Percentiles rank a stretch among this genome's conserved stretches.
Evolutionary conservation across 2,797 vertebrate species (phyloP).

Genomic region (Natrix natrix): DNA sequence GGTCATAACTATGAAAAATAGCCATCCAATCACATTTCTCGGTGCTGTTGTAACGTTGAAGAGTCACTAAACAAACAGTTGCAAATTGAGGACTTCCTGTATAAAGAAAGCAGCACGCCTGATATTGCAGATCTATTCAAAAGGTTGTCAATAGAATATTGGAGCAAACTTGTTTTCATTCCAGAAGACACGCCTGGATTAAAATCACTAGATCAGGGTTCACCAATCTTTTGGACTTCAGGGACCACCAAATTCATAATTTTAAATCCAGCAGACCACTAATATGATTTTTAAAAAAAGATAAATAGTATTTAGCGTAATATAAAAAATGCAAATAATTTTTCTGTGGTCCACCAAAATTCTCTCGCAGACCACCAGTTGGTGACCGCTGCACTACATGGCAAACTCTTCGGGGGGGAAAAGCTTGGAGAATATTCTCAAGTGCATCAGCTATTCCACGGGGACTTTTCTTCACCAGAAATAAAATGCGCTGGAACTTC

Average conservation of each 20-base stretch:
- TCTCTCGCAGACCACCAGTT: no score
- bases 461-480: not conserved
- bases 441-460: not conserved
- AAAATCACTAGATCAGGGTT: not conserved
- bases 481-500: not conserved
- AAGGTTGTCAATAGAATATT: not conserved
- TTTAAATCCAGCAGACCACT: no score
- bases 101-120: not conserved
- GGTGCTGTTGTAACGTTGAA: not conserved
- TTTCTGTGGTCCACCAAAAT: no score
- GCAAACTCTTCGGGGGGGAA: not conserved
- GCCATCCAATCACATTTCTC: not conserved
- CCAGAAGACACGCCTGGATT: not conserved
- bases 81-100: not conserved
- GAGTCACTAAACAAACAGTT: not conserved
- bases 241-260: no score
- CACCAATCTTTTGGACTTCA: no score
- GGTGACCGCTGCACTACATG: no score
- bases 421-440: not conserved
- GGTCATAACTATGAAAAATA: not conserved
- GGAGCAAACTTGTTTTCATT: not conserved
- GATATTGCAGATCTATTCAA: not conserved
- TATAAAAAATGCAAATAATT: no score
- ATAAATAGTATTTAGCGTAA: no score
- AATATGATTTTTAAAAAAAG: no score